Evolutionary conservation across 2,797 vertebrate genomes (phyloP).

Genomic region (Coregonus ussuriensis): DNA sequence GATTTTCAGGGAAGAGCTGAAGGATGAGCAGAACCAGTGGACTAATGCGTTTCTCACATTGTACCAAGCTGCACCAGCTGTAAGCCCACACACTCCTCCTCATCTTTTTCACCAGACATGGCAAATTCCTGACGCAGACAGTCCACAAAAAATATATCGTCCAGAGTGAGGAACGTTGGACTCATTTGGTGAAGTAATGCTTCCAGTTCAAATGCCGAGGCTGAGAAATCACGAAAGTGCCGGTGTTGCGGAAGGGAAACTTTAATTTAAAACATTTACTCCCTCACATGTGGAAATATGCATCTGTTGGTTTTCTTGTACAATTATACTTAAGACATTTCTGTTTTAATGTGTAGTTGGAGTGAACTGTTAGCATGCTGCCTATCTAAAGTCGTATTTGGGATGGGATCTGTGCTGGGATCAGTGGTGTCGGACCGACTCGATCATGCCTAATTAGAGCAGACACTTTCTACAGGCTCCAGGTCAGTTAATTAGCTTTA

Average conservation of each 20-base stretch:
- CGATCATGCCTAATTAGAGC: slow-evolving; percentile 29
- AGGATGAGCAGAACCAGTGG: background rate
- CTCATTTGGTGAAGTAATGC: no score
- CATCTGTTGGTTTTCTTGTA: background rate
- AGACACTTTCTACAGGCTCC: slow-evolving; percentile 32
- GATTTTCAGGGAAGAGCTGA: background rate
- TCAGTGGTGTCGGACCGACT: slow-evolving; percentile 5
- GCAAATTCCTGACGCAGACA: no score
- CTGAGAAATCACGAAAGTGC: no score
- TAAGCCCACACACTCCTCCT: slow-evolving; percentile 35
- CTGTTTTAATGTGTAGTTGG: background rate
- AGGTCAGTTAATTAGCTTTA: slow-evolving; percentile 39
- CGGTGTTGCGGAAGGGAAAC: no score
- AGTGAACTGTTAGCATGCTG: slow-evolving; percentile 18
- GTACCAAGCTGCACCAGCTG: slow-evolving; percentile 16
- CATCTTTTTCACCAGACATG: background rate
- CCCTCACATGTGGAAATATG: no score
- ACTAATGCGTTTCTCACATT: slow-evolving; percentile 38
- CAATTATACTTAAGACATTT: background rate
- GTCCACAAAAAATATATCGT: no score
- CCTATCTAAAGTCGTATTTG: slow-evolving; percentile 31
- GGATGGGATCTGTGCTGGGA: slow-evolving; percentile 29
- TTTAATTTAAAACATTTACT: no score
- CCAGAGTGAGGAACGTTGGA: no score
- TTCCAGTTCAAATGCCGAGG: no score